A percentile compares a stretch with the other conserved stretches of the same genome.
phyloP scores from a whole-genome alignment of 92 coral and sea anemone species.

The Meandrina meandrites region DNA sequence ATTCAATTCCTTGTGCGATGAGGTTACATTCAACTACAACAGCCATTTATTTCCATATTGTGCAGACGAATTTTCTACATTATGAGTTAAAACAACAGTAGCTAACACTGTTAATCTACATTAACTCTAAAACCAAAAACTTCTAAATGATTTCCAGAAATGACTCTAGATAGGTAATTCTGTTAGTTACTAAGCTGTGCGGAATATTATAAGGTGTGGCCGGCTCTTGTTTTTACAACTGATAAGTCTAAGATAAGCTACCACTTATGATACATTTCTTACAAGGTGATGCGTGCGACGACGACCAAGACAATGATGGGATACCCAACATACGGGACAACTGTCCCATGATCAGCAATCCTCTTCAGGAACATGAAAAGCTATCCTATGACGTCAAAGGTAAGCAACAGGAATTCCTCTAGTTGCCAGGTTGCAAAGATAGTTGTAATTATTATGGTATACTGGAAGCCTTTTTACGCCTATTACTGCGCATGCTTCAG shows the following conservation, averaged over 20 bases:
- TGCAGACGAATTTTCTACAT: neutral
- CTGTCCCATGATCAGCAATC: conserved; percentile 72
- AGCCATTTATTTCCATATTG: neutral
- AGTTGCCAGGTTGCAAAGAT: neutral
- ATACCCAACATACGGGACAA: conserved; percentile 62
- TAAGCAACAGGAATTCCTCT: neutral
- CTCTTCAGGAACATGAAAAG: conserved; percentile 73
- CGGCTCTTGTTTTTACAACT: too few species aligned
- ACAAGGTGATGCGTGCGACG: conserved; percentile 96
- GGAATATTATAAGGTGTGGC: neutral
- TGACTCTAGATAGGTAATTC: neutral
- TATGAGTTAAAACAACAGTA: neutral
- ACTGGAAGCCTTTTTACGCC: neutral
- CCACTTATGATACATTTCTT: neutral
- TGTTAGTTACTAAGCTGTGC: neutral
- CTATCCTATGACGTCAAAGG: conserved; percentile 83
- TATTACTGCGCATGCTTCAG: neutral
- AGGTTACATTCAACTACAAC: too few species aligned
- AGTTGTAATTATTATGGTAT: too few species aligned
- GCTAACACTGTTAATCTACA: neutral
- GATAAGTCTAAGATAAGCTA: too few species aligned
- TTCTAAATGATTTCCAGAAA: neutral
- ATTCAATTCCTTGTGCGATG: too few species aligned
- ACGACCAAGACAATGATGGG: conserved; percentile 88
- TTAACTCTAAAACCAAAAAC: neutral